These are phyloP conservation scores for Dinoponera quadriceps DNA, from an alignment of 1,140 invertebrate species.

Conservation along the genomic window DNA sequence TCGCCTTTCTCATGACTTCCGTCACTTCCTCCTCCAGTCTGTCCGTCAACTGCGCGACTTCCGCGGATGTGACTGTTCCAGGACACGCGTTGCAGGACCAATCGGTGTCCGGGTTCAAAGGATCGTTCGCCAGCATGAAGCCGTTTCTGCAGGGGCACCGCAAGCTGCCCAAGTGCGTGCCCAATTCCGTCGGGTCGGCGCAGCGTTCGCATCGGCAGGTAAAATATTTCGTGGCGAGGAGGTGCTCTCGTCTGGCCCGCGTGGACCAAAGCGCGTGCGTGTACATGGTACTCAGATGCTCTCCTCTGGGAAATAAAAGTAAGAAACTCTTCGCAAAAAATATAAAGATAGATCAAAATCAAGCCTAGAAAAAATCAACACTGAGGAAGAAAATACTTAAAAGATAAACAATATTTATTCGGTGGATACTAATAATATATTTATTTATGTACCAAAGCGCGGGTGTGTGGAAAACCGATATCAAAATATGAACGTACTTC, in stretches of 20 bases:
- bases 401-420: background rate
- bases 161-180: conserved; percentile 91
- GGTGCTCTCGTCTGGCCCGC: conserved; percentile 90
- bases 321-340: background rate
- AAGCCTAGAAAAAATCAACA: background rate
- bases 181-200: conserved; percentile 91
- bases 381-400: no score
- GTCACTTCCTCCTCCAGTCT: conserved; percentile 92
- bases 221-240: conserved; percentile 93
- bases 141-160: conserved; percentile 89
- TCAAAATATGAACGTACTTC: conserved; percentile 82
- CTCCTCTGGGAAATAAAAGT: conserved; percentile 84
- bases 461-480: no score
- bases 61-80: conserved; percentile 85
- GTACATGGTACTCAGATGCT: conserved; percentile 92
- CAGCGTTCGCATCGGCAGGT: conserved; percentile 91
- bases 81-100: conserved; percentile 91
- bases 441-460: no score
- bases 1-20: conserved; percentile 83
- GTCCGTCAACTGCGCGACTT: conserved; percentile 88
- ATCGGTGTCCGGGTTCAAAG: conserved; percentile 89
- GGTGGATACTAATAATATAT: no score
- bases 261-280: conserved; percentile 95
- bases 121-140: conserved; percentile 89
- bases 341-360: background rate